Percentiles rank a stretch among this genome's conserved stretches.
Evolutionary conservation across 53 echinoderm and acorn worm genomes (phyloP).

Genomic region (Stichopus horrens): DNA sequence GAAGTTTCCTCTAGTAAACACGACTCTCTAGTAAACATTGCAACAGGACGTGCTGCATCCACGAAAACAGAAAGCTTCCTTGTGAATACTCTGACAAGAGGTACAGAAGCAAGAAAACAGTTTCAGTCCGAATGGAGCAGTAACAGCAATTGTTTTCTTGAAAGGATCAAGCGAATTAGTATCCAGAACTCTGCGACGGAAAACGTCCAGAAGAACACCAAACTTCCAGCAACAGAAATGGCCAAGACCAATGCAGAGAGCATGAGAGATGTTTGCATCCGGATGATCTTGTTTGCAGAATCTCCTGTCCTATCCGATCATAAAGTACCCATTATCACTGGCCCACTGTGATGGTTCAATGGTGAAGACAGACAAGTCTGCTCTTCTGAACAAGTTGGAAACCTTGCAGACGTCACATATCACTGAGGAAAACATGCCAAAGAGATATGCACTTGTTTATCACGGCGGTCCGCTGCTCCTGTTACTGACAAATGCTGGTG

Average conservation of each 20-base stretch:
- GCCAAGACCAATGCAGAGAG: constrained; percentile 37
- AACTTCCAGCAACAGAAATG: constrained; percentile 11
- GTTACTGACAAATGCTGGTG: constrained; percentile 53
- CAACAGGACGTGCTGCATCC: constrained; percentile 64
- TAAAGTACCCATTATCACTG: constrained; percentile 28
- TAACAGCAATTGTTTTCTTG: constrained; percentile 51
- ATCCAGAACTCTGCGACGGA: constrained; percentile 60
- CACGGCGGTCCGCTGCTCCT: constrained; percentile 67
- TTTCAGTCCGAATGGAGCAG: constrained; percentile 55
- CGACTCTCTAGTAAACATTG: constrained; percentile 55
- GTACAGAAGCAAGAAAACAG: constrained; percentile 45
- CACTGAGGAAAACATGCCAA: constrained; percentile 42
- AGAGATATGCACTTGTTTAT: constrained; percentile 36
- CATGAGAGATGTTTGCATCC: constrained; percentile 52
- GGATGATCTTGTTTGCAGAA: constrained; percentile 54
- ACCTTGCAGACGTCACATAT: constrained; percentile 51
- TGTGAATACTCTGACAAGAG: constrained; percentile 46
- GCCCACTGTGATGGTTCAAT: constrained; percentile 31
- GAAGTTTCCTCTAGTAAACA: too few relatives aligned
- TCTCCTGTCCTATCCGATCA: constrained; percentile 49
- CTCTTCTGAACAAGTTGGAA: constrained; percentile 51
- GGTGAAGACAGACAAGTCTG: constrained; percentile 57
- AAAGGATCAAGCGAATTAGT: constrained; percentile 49
- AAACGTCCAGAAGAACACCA: constrained; percentile 42
- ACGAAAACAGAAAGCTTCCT: constrained; percentile 50